These are phyloP conservation scores for Ophthalmolycus amberensis DNA, from an alignment of 2,113 vertebrate species.

Conservation along the genomic window DNA sequence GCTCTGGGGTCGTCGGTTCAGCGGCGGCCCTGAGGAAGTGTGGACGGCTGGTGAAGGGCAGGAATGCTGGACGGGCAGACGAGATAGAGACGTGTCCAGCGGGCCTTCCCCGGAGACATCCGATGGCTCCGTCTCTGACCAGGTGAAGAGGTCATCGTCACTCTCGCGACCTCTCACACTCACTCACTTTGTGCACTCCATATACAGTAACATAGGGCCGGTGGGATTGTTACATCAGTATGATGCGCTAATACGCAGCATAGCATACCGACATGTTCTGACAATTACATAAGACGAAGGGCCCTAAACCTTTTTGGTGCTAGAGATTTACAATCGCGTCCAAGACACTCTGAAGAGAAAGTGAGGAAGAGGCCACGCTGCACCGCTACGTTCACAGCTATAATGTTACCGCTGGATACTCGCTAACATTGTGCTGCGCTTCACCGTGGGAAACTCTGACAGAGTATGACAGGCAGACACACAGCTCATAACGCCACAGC, in stretches of 20 bases:
- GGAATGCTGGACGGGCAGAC: conserved; percentile 61
- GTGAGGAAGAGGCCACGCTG: background rate
- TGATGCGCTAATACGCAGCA: conserved; percentile 4
- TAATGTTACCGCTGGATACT: no score
- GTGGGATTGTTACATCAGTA: background rate
- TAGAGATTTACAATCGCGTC: conserved; percentile 13
- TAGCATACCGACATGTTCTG: conserved; percentile 7
- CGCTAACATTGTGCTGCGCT: no score
- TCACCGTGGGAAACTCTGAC: no score
- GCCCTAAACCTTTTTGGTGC: background rate
- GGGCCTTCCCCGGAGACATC: conserved; percentile 48
- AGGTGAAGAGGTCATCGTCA: conserved; percentile 71
- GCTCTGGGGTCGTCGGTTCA: conserved; percentile 73
- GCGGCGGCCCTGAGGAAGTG: conserved; percentile 45
- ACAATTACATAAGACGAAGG: conserved; percentile 34
- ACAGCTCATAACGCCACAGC: no score
- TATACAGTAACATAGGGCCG: conserved; percentile 36
- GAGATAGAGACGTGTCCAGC: conserved; percentile 57
- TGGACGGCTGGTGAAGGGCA: conserved; percentile 53
- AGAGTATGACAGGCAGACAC: no score
- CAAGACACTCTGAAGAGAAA: conserved; percentile 7
- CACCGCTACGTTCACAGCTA: no score
- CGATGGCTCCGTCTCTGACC: conserved; percentile 52
- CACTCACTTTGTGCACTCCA: conserved; percentile 22
- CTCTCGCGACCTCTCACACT: conserved; percentile 58